These are phyloP conservation scores for Dicaeum eximium DNA, from an alignment of 2,113 vertebrate species.

Conservation along the genomic window DNA sequence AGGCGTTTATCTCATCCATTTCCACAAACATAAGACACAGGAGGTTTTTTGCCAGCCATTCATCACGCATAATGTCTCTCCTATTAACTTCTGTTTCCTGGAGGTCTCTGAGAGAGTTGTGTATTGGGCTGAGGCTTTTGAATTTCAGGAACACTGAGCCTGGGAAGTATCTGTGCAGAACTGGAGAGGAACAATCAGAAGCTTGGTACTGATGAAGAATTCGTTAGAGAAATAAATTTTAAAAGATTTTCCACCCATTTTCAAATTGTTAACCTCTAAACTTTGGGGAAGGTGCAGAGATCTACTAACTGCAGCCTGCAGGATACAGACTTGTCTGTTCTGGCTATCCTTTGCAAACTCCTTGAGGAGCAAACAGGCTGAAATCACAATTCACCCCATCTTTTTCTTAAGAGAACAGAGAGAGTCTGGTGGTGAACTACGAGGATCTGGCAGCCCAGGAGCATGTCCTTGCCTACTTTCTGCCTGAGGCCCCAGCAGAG, in stretches of 20 bases:
- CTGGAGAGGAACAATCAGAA: not conserved
- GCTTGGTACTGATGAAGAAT: not conserved
- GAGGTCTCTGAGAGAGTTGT: not conserved
- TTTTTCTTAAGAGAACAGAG: conserved; percentile 85
- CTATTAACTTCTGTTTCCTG: not conserved
- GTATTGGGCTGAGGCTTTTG: not conserved
- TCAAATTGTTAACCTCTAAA: not conserved
- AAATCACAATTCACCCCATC: not conserved
- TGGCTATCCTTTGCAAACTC: not conserved
- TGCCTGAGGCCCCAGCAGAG: conserved; percentile 92
- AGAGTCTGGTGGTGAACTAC: conserved; percentile 94
- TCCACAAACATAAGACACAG: not conserved
- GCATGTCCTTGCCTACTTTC: conserved; percentile 94
- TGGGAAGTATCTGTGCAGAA: not conserved
- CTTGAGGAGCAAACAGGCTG: not conserved
- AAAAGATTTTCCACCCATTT: not conserved
- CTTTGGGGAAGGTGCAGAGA: not conserved
- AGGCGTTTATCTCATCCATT: not conserved
- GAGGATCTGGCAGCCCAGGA: conserved; percentile 94
- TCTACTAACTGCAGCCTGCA: not conserved
- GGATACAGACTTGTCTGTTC: not conserved
- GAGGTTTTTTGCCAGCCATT: not conserved
- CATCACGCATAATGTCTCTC: not conserved
- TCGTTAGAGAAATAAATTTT: not conserved
- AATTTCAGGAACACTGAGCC: not conserved